phyloP scores from a whole-genome alignment of 2,888 invertebrate species.

The Heliconius aoede region DNA sequence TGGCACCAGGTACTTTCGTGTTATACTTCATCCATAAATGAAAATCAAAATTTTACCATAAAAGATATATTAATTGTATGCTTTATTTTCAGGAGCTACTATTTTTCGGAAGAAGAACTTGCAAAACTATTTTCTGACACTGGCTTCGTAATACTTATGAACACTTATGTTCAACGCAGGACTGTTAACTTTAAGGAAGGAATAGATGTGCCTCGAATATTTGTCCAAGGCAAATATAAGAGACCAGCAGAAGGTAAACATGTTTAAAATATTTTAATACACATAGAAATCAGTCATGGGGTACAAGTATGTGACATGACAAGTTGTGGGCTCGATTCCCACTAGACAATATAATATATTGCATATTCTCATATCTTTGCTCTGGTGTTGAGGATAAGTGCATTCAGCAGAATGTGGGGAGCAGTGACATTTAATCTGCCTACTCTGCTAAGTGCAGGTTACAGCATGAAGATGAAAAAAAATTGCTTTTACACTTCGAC shows the following conservation, averaged over 20 bases:
- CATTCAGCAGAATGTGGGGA: too few relatives aligned
- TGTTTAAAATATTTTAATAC: conserved; percentile 1
- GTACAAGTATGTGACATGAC: too few relatives aligned
- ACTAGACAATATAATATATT: too few relatives aligned
- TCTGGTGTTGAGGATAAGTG: too few relatives aligned
- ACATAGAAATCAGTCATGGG: too few relatives aligned
- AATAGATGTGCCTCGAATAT: conserved; percentile 94
- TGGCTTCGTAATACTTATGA: conserved; percentile 88
- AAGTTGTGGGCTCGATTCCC: too few relatives aligned
- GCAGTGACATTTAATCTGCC: too few relatives aligned
- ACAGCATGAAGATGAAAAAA: too few relatives aligned
- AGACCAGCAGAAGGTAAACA: conserved; percentile 71
- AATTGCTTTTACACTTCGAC: conserved; percentile 3
- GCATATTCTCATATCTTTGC: too few relatives aligned
- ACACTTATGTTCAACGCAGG: conserved; percentile 92
- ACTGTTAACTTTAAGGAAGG: conserved; percentile 97
- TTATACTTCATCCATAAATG: not conserved
- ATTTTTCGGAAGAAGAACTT: conserved; percentile 90
- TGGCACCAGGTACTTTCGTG: conserved; percentile 89
- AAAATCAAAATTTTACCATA: not conserved
- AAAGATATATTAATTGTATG: not conserved
- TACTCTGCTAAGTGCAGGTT: too few relatives aligned
- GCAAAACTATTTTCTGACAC: conserved; percentile 84
- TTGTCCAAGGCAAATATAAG: conserved; percentile 94
- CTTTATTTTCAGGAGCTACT: conserved; percentile 86